These are phyloP conservation scores for Polyploca ridens DNA, from an alignment of 2,888 invertebrate species.

Conservation along the genomic window DNA sequence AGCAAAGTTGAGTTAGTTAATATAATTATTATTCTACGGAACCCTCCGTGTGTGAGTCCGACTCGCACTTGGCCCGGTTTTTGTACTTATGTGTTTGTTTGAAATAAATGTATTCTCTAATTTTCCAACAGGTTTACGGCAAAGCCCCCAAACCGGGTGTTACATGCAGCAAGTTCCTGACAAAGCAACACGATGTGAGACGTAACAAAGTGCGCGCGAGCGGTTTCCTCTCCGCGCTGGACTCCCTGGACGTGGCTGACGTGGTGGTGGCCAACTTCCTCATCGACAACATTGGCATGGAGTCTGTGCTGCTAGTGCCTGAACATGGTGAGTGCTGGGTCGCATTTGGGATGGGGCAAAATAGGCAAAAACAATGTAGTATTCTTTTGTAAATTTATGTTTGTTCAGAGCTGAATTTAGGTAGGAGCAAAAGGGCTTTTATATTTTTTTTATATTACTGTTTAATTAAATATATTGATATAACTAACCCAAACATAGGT, in stretches of 20 bases:
- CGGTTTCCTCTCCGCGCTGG: conserved; percentile 84
- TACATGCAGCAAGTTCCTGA: conserved; percentile 86
- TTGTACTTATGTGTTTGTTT: too few species aligned
- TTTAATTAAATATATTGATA: too few species aligned
- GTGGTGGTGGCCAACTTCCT: conserved; percentile 93
- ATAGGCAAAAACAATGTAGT: neutral
- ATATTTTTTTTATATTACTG: too few species aligned
- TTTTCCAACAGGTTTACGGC: conserved; percentile 62
- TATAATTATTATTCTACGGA: too few species aligned
- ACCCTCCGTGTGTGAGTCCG: too few species aligned
- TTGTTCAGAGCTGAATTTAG: too few species aligned
- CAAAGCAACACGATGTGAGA: conserved; percentile 77
- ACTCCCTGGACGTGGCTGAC: conserved; percentile 89
- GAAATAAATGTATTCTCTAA: too few species aligned
- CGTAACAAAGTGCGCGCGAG: conserved; percentile 68
- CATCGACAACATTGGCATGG: conserved; percentile 90
- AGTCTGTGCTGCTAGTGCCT: conserved; percentile 91
- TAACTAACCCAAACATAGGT: too few species aligned
- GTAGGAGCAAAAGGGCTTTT: too few species aligned
- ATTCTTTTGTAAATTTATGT: too few species aligned
- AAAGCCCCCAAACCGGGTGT: conserved; percentile 81
- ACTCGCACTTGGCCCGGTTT: too few species aligned
- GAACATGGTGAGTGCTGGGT: conserved; percentile 75
- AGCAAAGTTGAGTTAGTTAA: too few species aligned
- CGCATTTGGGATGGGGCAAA: neutral